Evolutionary conservation across 1,140 invertebrate genomes (phyloP).

Genomic region (Calephelis virginiensis): DNA sequence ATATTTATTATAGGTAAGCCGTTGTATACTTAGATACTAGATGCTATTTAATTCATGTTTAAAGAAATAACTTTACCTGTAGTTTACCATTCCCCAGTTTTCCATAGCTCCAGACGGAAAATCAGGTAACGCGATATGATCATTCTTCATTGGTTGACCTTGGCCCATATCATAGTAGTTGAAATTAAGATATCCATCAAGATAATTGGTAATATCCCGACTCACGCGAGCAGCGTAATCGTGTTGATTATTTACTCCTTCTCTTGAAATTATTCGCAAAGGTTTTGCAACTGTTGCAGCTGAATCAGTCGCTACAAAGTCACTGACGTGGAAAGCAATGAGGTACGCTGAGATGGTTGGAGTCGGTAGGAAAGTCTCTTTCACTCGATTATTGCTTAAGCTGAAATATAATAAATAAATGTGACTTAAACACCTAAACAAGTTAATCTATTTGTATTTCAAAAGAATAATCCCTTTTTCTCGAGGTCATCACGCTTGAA

Average conservation of each 20-base stretch:
- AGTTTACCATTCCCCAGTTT: conserved; percentile 84
- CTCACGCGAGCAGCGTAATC: conserved; percentile 79
- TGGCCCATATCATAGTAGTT: conserved; percentile 69
- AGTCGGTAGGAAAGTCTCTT: conserved; percentile 73
- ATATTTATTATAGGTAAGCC: too few relatives aligned
- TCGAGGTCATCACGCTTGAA: too few relatives aligned
- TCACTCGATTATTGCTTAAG: conserved; percentile 37
- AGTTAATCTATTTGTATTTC: too few relatives aligned
- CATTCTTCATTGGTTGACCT: conserved; percentile 76
- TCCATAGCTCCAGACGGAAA: conserved; percentile 85
- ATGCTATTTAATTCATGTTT: too few relatives aligned
- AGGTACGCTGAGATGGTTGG: conserved; percentile 92
- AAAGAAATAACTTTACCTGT: conserved; percentile 63
- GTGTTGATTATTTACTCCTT: conserved; percentile 53
- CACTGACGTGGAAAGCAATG: conserved; percentile 90
- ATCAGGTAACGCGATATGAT: conserved; percentile 85
- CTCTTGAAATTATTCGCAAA: conserved; percentile 69
- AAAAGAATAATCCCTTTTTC: too few relatives aligned
- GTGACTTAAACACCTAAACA: too few relatives aligned
- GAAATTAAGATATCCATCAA: conserved; percentile 75
- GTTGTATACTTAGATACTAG: too few relatives aligned
- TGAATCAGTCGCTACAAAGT: conserved; percentile 79
- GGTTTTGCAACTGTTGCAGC: conserved; percentile 61
- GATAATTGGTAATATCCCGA: conserved; percentile 71
- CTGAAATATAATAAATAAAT: conserved; percentile 27